These are phyloP conservation scores for Perodicticus potto DNA, from an alignment of 2,797 vertebrate genomes.

Conservation along the genomic window DNA sequence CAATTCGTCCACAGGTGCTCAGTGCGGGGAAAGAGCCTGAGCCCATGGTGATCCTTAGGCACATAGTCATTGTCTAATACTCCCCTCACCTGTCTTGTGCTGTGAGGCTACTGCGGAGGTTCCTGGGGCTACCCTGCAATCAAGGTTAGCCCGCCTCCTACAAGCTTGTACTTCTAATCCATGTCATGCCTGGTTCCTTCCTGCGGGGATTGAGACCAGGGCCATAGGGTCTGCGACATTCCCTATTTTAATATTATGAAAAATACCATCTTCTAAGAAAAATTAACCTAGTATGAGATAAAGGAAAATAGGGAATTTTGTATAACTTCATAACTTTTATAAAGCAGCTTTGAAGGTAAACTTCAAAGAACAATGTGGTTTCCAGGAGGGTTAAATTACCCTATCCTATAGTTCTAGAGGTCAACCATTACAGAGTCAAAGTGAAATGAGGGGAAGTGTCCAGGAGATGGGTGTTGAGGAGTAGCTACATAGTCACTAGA, in stretches of 20 bases:
- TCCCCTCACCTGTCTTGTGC: no score
- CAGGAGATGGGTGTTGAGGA: neutral
- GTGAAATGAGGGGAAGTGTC: neutral
- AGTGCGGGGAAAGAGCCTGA: no score
- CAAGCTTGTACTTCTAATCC: no score
- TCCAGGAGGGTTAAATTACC: neutral
- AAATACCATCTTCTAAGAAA: neutral
- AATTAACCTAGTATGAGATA: neutral
- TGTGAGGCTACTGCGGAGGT: no score
- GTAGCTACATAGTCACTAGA: neutral
- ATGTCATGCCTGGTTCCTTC: no score
- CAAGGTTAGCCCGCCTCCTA: no score
- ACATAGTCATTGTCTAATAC: no score
- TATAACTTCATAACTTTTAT: neutral
- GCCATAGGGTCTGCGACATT: no score
- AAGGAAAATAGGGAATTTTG: neutral
- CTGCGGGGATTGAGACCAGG: no score
- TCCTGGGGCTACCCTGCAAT: no score
- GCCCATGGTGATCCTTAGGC: no score
- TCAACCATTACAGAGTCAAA: neutral
- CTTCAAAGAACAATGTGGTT: neutral
- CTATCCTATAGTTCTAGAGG: neutral
- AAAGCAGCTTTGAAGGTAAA: neutral
- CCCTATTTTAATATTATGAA: constrained; percentile 11
- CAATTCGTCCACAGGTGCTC: no score